These are phyloP conservation scores for Passer domesticus DNA, from an alignment of 2,113 vertebrate genomes.

Conservation along the genomic window DNA sequence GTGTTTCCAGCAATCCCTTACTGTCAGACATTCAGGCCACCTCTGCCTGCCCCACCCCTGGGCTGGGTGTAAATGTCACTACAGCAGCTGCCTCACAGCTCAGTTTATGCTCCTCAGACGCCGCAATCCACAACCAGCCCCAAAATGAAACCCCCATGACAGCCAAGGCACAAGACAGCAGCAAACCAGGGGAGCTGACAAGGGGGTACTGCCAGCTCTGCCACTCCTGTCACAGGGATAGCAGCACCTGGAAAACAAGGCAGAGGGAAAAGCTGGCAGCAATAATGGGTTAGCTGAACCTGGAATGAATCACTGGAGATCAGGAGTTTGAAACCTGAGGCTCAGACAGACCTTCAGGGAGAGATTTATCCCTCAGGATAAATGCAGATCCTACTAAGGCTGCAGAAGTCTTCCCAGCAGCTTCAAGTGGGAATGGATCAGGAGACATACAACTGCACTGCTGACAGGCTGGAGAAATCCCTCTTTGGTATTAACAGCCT, in stretches of 20 bases:
- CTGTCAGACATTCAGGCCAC: neutral
- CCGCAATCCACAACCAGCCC: neutral
- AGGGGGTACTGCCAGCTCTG: neutral
- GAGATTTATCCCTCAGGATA: neutral
- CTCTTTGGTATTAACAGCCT: neutral
- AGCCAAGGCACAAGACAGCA: neutral
- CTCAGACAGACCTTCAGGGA: neutral
- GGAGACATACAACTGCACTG: neutral
- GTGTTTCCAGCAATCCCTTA: neutral
- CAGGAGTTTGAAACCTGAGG: neutral
- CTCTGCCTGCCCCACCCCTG: neutral
- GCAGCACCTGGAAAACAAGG: neutral
- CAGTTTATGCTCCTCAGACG: neutral
- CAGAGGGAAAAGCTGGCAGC: neutral
- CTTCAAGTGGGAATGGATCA: neutral
- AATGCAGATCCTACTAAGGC: neutral
- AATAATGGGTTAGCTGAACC: neutral
- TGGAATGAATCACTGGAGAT: neutral
- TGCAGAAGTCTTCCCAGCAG: neutral
- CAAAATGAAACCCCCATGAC: neutral
- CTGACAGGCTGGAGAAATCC: neutral
- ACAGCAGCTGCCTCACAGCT: neutral
- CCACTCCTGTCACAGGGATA: neutral
- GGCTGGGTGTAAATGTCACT: neutral
- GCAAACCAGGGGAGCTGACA: neutral